These are phyloP conservation scores for Poeciliopsis prolifica DNA, from an alignment of 2,113 vertebrate genomes.

Conservation along the genomic window DNA sequence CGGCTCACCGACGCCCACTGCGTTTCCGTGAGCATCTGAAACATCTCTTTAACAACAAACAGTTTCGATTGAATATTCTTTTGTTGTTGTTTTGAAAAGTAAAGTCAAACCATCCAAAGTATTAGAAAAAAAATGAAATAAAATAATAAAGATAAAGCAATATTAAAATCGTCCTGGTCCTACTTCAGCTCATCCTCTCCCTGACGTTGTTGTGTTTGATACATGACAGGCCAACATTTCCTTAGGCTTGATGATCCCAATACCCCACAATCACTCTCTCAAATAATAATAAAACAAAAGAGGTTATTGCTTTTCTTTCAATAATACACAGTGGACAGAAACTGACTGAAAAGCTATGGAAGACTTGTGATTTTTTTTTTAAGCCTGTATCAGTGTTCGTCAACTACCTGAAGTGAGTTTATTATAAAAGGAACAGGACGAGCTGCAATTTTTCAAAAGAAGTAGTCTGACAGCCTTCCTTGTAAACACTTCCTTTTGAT, in stretches of 20 bases:
- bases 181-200: conserved; percentile 70
- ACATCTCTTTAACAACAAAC: conserved; percentile 41
- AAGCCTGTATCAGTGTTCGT: conserved; percentile 84
- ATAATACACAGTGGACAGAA: conserved; percentile 82
- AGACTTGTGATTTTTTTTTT: conserved; percentile 78
- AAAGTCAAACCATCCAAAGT: conserved; percentile 87
- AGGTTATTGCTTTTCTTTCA: conserved; percentile 80
- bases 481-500: conserved; percentile 83
- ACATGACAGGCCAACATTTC: conserved; percentile 64
- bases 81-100: conserved; percentile 11
- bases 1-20: conserved; percentile 60
- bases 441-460: conserved; percentile 83
- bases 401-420: conserved; percentile 85
- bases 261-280: conserved; percentile 69
- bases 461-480: conserved; percentile 82
- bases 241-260: conserved; percentile 67
- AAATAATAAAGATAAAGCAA: conserved; percentile 45
- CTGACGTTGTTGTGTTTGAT: conserved; percentile 75
- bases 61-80: conserved; percentile 28
- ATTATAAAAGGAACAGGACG: conserved; percentile 73
- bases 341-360: conserved; percentile 80
- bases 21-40: conserved; percentile 45
- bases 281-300: conserved; percentile 55
- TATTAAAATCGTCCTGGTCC: conserved; percentile 69
- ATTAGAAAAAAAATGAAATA: conserved; percentile 70